A percentile compares a stretch with the other conserved stretches of the same genome.
phyloP scores from a whole-genome alignment of 2,113 vertebrate genomes.

The Calidris pugnax region DNA sequence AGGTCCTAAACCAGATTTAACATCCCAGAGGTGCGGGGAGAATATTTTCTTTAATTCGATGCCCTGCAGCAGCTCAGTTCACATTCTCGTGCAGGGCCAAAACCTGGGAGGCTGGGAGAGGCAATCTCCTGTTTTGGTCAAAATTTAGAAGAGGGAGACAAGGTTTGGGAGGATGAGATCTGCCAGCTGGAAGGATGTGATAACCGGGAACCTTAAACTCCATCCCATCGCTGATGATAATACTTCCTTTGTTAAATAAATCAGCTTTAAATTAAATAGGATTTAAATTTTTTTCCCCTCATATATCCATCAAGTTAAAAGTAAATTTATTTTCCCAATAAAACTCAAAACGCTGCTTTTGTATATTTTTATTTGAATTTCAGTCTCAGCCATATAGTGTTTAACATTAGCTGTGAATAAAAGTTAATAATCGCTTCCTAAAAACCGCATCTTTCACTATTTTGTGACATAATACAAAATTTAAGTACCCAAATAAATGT shows the following conservation, averaged over 20 bases:
- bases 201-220: neutral
- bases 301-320: neutral
- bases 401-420: neutral
- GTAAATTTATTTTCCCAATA: neutral
- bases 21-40: neutral
- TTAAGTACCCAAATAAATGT: constrained; percentile 17
- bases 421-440: constrained; percentile 21
- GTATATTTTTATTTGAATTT: neutral
- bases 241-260: neutral
- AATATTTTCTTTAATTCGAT: neutral
- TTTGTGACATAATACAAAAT: neutral
- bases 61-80: neutral
- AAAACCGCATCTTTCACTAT: neutral
- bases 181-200: neutral
- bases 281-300: neutral
- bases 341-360: neutral
- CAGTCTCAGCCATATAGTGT: neutral
- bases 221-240: neutral
- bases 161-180: neutral
- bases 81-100: neutral
- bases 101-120: neutral
- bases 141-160: neutral
- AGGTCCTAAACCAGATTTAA: neutral
- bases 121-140: neutral
- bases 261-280: neutral